Percentiles rank a stretch among this genome's conserved stretches.
Evolutionary conservation across 1,140 invertebrate genomes (phyloP).

Genomic region (Drosophila bipectinata): DNA sequence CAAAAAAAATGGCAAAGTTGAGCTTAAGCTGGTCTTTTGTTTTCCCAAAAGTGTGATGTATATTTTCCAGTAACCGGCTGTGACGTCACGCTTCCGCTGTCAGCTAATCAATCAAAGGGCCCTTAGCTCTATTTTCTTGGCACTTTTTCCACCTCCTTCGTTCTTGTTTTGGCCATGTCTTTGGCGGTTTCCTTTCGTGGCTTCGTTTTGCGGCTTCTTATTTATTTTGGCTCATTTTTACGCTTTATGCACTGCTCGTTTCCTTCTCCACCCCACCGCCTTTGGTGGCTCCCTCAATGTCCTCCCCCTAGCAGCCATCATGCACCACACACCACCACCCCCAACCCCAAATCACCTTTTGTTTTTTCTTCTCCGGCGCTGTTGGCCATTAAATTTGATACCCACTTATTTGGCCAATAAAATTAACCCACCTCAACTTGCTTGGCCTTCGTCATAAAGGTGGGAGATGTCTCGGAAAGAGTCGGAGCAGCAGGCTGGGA

Average conservation of each 20-base stretch:
- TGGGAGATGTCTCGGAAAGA: conserved; percentile 6
- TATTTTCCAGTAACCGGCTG: conserved; percentile 1
- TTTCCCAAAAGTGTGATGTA: not conserved
- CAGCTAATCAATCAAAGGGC: conserved; percentile 70
- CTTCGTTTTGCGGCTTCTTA: conserved; percentile 56
- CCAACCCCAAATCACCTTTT: conserved; percentile 14
- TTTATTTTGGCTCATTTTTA: conserved; percentile 78
- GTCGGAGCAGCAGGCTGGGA: not conserved
- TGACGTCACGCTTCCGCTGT: conserved; percentile 57
- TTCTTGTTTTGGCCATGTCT: not conserved
- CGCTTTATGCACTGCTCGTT: conserved; percentile 68
- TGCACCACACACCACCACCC: not conserved
- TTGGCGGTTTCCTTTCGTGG: not conserved
- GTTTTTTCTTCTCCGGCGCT: conserved; percentile 23
- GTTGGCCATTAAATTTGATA: conserved; percentile 79
- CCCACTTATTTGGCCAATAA: conserved; percentile 82
- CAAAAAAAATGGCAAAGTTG: too few relatives aligned
- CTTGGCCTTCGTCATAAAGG: conserved; percentile 51
- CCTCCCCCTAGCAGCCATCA: not conserved
- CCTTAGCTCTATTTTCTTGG: conserved; percentile 29
- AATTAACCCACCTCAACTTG: conserved; percentile 81
- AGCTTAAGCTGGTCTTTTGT: not conserved
- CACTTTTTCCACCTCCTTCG: not conserved
- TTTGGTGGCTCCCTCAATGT: conserved; percentile 3
- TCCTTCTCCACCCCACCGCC: not conserved